Conservation (phyloP, 2,888 invertebrate genomes). For the Rugalucina vietnamica region DNA sequence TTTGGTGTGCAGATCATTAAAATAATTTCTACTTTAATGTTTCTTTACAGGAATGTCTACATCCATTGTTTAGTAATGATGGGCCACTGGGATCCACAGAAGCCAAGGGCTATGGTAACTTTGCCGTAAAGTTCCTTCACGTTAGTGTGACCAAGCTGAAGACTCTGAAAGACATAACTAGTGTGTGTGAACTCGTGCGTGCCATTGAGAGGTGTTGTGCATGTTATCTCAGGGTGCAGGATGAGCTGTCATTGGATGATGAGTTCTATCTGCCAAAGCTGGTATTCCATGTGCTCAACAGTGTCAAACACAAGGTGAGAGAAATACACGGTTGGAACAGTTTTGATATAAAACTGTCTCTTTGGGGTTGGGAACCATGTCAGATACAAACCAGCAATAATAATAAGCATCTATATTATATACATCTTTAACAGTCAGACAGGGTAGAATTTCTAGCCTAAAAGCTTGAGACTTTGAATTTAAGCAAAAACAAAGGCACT, state of each 20-base stretch:
- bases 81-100: not conserved
- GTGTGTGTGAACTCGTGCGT: not conserved
- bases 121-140: conserved; percentile 28
- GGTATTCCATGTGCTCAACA: conserved; percentile 16
- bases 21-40: too few species aligned
- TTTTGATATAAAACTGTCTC: too few species aligned
- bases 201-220: conserved; percentile 11
- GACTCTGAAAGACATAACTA: not conserved
- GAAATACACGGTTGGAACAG: too few species aligned
- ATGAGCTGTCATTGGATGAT: conserved; percentile 3
- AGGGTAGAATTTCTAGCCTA: too few species aligned
- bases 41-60: conserved; percentile 17
- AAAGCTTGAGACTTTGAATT: too few species aligned
- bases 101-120: conserved; percentile 18
- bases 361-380: too few species aligned
- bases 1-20: too few species aligned
- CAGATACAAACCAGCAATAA: too few species aligned
- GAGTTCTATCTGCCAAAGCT: conserved; percentile 20
- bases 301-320: conserved; percentile 18
- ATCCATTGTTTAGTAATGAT: not conserved
- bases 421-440: too few species aligned
- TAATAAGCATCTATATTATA: too few species aligned
- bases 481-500: too few species aligned
- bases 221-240: conserved; percentile 7
- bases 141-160: conserved; percentile 9